phyloP scores from a whole-genome alignment of 2,113 vertebrate species.

The Takifugu bimaculatus region DNA sequence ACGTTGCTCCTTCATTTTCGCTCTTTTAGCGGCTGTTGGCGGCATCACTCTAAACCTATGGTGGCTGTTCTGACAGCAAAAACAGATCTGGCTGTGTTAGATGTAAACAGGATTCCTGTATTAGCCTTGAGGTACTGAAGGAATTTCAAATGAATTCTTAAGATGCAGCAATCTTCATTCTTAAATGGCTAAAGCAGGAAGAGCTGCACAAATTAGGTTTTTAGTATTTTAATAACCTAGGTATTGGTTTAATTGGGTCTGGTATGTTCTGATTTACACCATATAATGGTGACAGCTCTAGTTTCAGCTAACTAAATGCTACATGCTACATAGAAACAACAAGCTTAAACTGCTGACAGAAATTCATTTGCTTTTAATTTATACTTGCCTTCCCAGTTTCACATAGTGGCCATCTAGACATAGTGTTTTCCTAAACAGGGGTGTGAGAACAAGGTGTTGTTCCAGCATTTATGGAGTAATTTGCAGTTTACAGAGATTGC shows the following conservation, averaged over 20 bases:
- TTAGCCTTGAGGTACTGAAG: not conserved
- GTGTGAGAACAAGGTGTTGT: too few relatives aligned
- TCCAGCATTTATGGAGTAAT: too few relatives aligned
- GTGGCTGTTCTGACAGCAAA: conserved; percentile 22
- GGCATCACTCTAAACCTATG: conserved; percentile 38
- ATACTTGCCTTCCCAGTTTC: not conserved
- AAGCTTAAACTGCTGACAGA: not conserved
- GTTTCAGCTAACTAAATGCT: too few relatives aligned
- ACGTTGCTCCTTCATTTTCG: conserved; percentile 46
- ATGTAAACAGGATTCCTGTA: not conserved
- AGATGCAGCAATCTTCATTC: not conserved
- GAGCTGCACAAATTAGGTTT: not conserved
- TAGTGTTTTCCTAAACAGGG: too few relatives aligned
- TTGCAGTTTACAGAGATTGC: too few relatives aligned
- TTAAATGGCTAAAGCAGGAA: not conserved
- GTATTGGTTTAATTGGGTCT: too few relatives aligned
- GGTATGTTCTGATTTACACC: too few relatives aligned
- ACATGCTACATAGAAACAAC: too few relatives aligned
- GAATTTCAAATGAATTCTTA: not conserved
- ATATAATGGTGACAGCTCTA: too few relatives aligned
- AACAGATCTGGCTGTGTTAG: too few relatives aligned
- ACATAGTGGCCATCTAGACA: not conserved
- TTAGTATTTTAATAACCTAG: not conserved
- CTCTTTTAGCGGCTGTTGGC: conserved; percentile 50
- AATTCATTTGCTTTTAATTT: not conserved